Percentiles rank a stretch among this genome's conserved stretches.
phyloP scores from a whole-genome alignment of 2,113 vertebrate species.

The Sinocyclocheilus anophthalmus region DNA sequence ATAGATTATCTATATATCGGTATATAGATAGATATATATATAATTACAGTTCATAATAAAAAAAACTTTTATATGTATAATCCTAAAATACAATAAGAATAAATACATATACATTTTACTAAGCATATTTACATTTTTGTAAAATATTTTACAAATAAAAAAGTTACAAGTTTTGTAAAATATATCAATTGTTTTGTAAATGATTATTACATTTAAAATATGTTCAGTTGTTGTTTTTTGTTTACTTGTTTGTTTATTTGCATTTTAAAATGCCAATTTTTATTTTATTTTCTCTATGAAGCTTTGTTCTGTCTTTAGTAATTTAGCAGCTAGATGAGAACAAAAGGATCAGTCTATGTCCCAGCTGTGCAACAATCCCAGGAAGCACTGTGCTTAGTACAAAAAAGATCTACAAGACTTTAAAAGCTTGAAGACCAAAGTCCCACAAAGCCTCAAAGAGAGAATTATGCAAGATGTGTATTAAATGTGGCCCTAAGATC shows the following conservation, averaged over 20 bases:
- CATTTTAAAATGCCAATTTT: background rate
- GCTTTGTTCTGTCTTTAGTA: background rate
- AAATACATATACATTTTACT: too few species aligned
- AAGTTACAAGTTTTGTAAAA: too few species aligned
- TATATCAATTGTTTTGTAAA: too few species aligned
- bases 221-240: background rate
- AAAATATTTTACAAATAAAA: too few species aligned
- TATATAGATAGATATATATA: too few species aligned
- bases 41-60: too few species aligned
- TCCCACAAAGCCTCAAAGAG: constrained; percentile 25
- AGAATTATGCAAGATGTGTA: background rate
- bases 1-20: too few species aligned
- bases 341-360: background rate
- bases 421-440: constrained; percentile 22
- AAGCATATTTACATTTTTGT: too few species aligned
- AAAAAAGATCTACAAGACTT: background rate
- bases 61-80: too few species aligned
- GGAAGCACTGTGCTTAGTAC: background rate
- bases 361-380: background rate
- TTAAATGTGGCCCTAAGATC: background rate
- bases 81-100: too few species aligned
- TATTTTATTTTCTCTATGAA: background rate
- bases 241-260: background rate
- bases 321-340: background rate
- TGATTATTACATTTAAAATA: background rate